Evolutionary conservation across 2,113 vertebrate species (phyloP).

Genomic region (Centropus unirufus): DNA sequence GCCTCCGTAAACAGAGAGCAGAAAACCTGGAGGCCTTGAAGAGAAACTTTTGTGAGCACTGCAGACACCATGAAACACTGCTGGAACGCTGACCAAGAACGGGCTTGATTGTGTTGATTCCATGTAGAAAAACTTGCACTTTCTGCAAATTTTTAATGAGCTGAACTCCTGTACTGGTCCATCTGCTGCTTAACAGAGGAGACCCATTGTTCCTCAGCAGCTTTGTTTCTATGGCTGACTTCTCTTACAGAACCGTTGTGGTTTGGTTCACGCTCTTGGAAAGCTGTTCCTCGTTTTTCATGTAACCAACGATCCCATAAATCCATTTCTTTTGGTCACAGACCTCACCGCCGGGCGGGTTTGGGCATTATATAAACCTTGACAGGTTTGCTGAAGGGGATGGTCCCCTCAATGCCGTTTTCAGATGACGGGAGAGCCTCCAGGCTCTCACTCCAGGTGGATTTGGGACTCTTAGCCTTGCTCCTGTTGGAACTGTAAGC

Average conservation of each 20-base stretch:
- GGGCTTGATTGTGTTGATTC: background rate
- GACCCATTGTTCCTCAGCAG: background rate
- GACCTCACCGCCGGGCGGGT: slow-evolving; percentile 84
- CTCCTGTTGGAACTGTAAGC: slow-evolving; percentile 87
- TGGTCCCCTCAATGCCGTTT: slow-evolving; percentile 88
- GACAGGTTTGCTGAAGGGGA: slow-evolving; percentile 92
- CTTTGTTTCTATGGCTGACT: background rate
- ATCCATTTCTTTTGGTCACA: rapidly evolving
- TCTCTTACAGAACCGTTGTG: background rate
- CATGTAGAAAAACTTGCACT: background rate
- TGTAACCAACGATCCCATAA: background rate
- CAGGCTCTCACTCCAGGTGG: slow-evolving; percentile 81
- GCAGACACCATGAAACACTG: background rate
- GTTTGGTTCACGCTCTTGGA: background rate
- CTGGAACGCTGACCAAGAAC: background rate
- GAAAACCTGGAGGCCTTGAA: background rate
- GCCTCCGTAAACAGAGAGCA: background rate
- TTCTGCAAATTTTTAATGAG: background rate
- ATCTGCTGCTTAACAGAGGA: background rate
- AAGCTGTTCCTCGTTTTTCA: background rate
- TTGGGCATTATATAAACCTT: slow-evolving; percentile 98
- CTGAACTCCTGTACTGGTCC: background rate
- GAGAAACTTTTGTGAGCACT: background rate
- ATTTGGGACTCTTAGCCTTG: slow-evolving; percentile 71
- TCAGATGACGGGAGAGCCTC: slow-evolving; percentile 80